Evolutionary conservation across 1,140 invertebrate genomes (phyloP), one percentile per base, ranked within the genome.

Genomic region (Phymorhynchus buccinoides): DNA sequence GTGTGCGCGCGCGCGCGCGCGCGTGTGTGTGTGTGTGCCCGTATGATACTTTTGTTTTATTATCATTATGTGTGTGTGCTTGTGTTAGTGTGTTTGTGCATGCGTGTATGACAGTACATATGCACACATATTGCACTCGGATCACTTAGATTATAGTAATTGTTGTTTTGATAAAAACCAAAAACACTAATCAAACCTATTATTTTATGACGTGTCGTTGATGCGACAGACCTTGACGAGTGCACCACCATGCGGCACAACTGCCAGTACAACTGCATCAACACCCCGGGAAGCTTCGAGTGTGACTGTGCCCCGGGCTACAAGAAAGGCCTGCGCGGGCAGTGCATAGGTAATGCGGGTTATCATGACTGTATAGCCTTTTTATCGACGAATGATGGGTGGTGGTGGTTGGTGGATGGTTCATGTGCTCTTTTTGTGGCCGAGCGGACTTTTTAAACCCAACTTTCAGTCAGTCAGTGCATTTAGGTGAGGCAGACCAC

Each of bases 151-250:
- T n/a, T n/a, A n/a, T n/a, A n/a, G n/a, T n/a, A n/a, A n/a, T n/a
- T n/a, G n/a, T n/a, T n/a, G n/a, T n/a, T n/a, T n/a, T n/a, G n/a
- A n/a, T n/a, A n/a, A n/a, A 62, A 4, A 9, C 7, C 6, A 48
- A 9, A 48, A 48, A 48, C 6, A 6, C 6, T 9, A 18, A 48
- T 48, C 7, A 18, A 9, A 48, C 27, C 71, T 42, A 27, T 68
- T 42, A 14, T 80, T 80, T 81, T 85, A 9, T 84, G 32, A 22
- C 44, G 32, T 56, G 18, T 41, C 80, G 83, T 1, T 90, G 86
- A n/a, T 85, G 32, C 83, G 86, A n/a, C 86, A 94, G 97, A 97
- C 91, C 92, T 97, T 81, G 96, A 98, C 93, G 97, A 98, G 92
- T 98, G 97, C 92, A 94, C 95, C 1, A 96, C 95, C 1, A 95